Percentiles rank a stretch among this genome's conserved stretches.
These are phyloP conservation scores for Xestia xanthographa DNA, from an alignment of 2,888 invertebrate genomes.

Conservation along the genomic window DNA sequence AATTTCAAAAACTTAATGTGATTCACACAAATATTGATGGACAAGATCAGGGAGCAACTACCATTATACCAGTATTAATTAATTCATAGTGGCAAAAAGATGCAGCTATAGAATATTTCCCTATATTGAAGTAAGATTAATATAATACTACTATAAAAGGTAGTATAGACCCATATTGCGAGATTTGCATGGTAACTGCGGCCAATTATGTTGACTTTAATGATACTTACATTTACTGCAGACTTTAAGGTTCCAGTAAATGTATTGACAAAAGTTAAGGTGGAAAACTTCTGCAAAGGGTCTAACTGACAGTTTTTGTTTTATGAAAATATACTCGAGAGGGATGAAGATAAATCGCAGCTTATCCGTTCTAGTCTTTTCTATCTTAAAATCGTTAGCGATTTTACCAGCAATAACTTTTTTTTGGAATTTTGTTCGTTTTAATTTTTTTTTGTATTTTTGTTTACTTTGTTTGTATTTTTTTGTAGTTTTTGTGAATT, in stretches of 20 bases:
- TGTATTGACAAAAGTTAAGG: not conserved
- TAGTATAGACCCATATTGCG: not conserved
- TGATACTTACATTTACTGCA: not conserved
- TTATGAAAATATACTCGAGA: slow-evolving; percentile 24
- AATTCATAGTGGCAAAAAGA: not conserved
- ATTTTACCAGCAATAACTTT: not conserved
- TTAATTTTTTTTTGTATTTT: slow-evolving; percentile 1
- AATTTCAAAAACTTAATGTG: slow-evolving; percentile 6
- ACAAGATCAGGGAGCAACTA: not conserved
- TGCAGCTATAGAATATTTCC: not conserved
- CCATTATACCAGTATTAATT: not conserved
- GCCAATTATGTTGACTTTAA: not conserved
- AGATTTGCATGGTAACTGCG: not conserved
- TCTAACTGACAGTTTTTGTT: not conserved
- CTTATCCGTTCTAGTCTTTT: not conserved
- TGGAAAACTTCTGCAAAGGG: slow-evolving; percentile 3
- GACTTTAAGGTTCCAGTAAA: not conserved
- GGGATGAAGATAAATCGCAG: slow-evolving; percentile 10
- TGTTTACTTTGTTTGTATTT: not conserved
- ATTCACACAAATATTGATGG: not conserved
- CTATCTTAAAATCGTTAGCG: slow-evolving; percentile 2
- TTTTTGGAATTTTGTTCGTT: not conserved
- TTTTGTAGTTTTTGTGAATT: not conserved
- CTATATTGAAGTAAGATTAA: not conserved
- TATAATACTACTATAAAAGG: not conserved